Base-by-base conservation (phyloP, 2,113 vertebrate species). In the Amphiprion percula region DNA sequence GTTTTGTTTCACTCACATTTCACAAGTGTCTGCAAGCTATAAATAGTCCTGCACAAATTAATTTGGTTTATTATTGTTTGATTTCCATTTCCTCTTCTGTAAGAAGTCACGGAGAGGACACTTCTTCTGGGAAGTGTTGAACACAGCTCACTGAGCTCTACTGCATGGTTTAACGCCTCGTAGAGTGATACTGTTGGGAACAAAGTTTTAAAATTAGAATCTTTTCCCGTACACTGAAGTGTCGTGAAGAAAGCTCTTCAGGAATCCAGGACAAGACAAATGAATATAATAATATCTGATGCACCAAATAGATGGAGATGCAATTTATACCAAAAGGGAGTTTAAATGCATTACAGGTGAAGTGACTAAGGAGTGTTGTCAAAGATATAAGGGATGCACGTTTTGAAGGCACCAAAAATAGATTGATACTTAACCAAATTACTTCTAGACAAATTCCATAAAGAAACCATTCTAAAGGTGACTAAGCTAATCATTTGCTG, bases 41-140 rank as follows among this genome's bases (percentile, higher is more conserved):
- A 85, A 86, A 90, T 82, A 81, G 46, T 50, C 47, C 24, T 10
- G 44, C 60, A 70, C 49, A 64, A 59, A 87, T 79, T 80, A 19
- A 77, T 81, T 77, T 71, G 63, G 67, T 83, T 84, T 88, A 68
- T 84, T 87, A 61, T 86, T 89, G 80, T 90, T 78, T 81, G 70
- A 79, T 55, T 67, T 87, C 77, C 10, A 68, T 87, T 86, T 83
- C 69, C 46, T 87, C 44, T 74, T 72, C 77, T 62, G 74, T 70
- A 66, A 78, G 67, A 86, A 88, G 88, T 91, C 87, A 85, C 59
- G 23, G 79, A 80, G 28, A 88, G 83, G 90, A 90, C 90, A 87
- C 77, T 75, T 85, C 79, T 80, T 86, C 74, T 37, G 12, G 80
- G 74, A 79, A 77, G 24, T 74, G 47, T 53, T 79, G 54, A 75